Base-by-base conservation (phyloP, 2,888 invertebrate genomes). In the Erebia palarica region DNA sequence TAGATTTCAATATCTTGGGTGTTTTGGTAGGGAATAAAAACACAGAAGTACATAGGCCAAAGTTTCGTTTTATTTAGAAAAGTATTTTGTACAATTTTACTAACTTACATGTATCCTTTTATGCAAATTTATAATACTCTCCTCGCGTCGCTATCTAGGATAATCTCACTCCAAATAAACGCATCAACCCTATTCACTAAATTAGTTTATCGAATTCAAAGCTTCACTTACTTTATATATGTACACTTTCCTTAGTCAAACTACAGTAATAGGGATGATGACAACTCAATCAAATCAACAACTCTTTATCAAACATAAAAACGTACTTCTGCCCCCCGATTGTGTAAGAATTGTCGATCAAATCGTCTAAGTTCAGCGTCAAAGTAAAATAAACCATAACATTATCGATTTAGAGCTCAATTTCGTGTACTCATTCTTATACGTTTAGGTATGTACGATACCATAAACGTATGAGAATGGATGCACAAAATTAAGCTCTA, bases 31-130 rank as follows among this genome's bases (percentile, higher is more conserved):
- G 9, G 63, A 79, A 81, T 82, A 80, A 79, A 86, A 88, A 86
- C 77, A 73, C 77, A 72, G 71, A 71, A 73, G 59, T 88, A 88
- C 89, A 88, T 92, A 92, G 92, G 92, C 92, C 92, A 92, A 92
- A 92, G 88, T 91, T 90, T 90, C 86, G 78, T 89, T 91, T 92
- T 92, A 92, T 91, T 91, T 91, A 91, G 89, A 92, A 92, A 92
- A 90, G 88, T 91, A 88, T 84, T 90, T 91, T 92, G 86, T 92
- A 92, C 92, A 92, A 87, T 89, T 87, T 87, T 80, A 89, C 90
- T 91, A 90, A 86, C 81, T 82, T 84, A 85, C 81, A 81, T 79
- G 81, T 80, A 81, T 82, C 79, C 27, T 75, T 79, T 77, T 60
- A 65, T 73, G 66, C 65, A 58, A 68, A 68, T 68, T 61, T 57